A percentile compares a stretch with the other conserved stretches of the same genome.
These are phyloP conservation scores for Callyntrura guangdongensis DNA, from an alignment of 2,888 invertebrate species.

Conservation along the genomic window DNA sequence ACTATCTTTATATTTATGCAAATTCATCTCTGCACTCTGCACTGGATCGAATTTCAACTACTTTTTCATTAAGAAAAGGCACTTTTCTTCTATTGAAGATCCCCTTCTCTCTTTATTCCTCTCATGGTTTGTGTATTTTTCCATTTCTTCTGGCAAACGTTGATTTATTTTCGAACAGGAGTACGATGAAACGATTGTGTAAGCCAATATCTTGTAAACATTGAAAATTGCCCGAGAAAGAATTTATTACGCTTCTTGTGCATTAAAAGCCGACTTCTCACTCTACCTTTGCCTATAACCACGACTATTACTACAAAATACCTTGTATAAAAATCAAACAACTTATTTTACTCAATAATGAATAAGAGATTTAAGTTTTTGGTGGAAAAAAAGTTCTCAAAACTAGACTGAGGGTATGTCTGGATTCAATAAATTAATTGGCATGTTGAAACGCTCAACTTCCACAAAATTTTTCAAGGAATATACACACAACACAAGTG, in stretches of 20 bases:
- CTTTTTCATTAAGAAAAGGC: constrained; percentile 55
- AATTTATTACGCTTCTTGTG: constrained; percentile 35
- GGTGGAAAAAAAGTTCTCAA: constrained; percentile 24
- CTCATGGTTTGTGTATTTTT: background rate
- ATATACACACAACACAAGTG: constrained; percentile 1
- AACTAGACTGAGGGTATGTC: constrained; percentile 51
- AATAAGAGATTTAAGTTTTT: constrained; percentile 30
- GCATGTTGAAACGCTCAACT: constrained; percentile 56
- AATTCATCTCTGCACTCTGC: constrained; percentile 54
- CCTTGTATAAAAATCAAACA: constrained; percentile 55
- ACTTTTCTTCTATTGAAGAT: background rate
- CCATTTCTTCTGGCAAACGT: constrained; percentile 56
- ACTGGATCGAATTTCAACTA: constrained; percentile 47
- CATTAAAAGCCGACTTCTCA: constrained; percentile 34
- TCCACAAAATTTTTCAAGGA: constrained; percentile 31
- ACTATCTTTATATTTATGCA: constrained; percentile 60
- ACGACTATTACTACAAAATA: background rate
- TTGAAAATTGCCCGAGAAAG: constrained; percentile 41
- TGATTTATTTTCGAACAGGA: constrained; percentile 61
- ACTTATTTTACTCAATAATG: constrained; percentile 56
- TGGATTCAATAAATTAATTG: constrained; percentile 78
- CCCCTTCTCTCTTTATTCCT: background rate
- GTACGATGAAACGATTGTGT: constrained; percentile 54
- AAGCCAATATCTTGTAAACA: constrained; percentile 53
- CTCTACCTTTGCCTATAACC: background rate